A percentile compares a stretch with the other conserved stretches of the same genome.
Evolutionary conservation across 2,888 invertebrate genomes (phyloP).

Genomic region (Hydrotaea cyrtoneurina): DNA sequence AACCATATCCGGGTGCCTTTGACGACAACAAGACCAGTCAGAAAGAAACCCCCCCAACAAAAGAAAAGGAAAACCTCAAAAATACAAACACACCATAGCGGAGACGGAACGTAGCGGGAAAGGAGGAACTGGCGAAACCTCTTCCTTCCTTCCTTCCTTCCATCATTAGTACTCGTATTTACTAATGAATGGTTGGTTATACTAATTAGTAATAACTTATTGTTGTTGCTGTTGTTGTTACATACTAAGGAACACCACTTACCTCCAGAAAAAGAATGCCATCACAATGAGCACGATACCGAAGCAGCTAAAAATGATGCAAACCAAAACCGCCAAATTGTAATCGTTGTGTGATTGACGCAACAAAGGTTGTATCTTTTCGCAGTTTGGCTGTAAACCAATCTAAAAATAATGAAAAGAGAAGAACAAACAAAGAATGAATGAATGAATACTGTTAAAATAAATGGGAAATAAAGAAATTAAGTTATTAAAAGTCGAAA

Average conservation of each 20-base stretch:
- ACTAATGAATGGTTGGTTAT: constrained; percentile 27
- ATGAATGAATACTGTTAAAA: constrained; percentile 19
- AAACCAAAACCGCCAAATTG: constrained; percentile 87
- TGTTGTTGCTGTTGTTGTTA: not conserved
- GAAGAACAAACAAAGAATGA: constrained; percentile 23
- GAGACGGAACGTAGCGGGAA: not conserved
- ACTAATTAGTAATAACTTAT: constrained; percentile 43
- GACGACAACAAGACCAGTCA: constrained; percentile 19
- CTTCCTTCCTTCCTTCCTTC: not conserved
- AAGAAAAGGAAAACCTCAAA: not conserved
- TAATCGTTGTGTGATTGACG: constrained; percentile 84
- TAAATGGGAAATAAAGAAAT: constrained; percentile 39
- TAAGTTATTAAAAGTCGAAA: constrained; percentile 45
- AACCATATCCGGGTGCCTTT: constrained; percentile 2
- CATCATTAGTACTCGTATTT: constrained; percentile 26
- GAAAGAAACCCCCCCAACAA: not conserved
- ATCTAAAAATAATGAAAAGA: constrained; percentile 79
- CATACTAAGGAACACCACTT: constrained; percentile 78
- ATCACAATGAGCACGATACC: constrained; percentile 86
- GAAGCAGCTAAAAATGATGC: constrained; percentile 86
- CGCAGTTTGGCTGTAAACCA: constrained; percentile 85
- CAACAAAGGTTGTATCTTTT: constrained; percentile 83
- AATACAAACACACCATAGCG: constrained; percentile 18
- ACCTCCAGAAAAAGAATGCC: constrained; percentile 89
- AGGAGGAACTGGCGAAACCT: not conserved